Percentiles rank a stretch among this genome's conserved stretches.
phyloP scores from a whole-genome alignment of 2,888 invertebrate species.

The Dyspetes luteomarginatus region DNA sequence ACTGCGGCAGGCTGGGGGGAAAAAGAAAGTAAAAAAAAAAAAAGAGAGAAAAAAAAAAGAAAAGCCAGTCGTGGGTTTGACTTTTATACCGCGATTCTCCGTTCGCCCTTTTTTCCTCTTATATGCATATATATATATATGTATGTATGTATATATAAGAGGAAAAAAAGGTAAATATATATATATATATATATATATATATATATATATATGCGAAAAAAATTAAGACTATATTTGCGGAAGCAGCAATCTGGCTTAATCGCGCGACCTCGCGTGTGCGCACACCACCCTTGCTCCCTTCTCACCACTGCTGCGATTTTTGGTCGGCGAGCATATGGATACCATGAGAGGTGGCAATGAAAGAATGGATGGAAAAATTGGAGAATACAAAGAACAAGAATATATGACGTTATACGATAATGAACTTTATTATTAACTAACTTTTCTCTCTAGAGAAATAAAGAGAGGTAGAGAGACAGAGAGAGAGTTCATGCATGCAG shows the following conservation, averaged over 20 bases:
- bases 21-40: neutral
- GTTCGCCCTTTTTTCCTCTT: neutral
- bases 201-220: neutral
- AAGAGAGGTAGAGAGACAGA: too few relatives aligned
- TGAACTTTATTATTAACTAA: too few relatives aligned
- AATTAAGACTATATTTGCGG: neutral
- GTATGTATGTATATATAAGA: too few relatives aligned
- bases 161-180: neutral
- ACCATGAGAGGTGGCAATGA: neutral
- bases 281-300: neutral
- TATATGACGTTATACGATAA: too few relatives aligned
- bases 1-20: slow-evolving; percentile 42
- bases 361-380: neutral
- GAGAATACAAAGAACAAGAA: neutral
- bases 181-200: neutral
- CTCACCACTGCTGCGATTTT: slow-evolving; percentile 4
- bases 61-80: neutral
- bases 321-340: slow-evolving; percentile 21
- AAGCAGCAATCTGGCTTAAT: slow-evolving; percentile 56
- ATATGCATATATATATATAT: too few relatives aligned
- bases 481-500: too few relatives aligned
- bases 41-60: neutral
- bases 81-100: neutral
- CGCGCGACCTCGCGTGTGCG: slow-evolving; percentile 41
- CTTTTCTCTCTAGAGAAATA: too few relatives aligned